Conservation (phyloP, 2,797 vertebrate species). For the Microcaecilia unicolor region DNA sequence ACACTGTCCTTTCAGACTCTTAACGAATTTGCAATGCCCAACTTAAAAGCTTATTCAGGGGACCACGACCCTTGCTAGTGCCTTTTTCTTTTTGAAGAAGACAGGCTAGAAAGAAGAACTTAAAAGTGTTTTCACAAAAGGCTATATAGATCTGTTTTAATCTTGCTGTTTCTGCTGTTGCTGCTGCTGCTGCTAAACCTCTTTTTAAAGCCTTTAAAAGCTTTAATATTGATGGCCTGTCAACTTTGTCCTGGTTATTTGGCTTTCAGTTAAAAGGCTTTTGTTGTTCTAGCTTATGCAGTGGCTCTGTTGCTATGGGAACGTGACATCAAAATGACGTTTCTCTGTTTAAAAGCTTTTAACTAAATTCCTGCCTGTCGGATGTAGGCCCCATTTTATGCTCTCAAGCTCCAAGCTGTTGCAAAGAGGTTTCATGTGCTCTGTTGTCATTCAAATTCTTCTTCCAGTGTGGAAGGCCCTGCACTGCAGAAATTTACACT, state of each 20-base stretch:
- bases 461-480: slow-evolving; percentile 41
- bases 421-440: slow-evolving; percentile 64
- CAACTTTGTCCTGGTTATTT: slow-evolving; percentile 75
- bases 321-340: slow-evolving; percentile 99
- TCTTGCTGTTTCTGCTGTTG: no score
- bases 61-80: slow-evolving; percentile 42
- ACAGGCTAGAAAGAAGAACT: slow-evolving; percentile 45
- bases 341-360: slow-evolving; percentile 99
- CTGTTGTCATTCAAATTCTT: slow-evolving; percentile 58
- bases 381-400: slow-evolving; percentile 98
- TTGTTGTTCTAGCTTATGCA: slow-evolving; percentile 82
- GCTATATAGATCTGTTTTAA: slow-evolving; percentile 36
- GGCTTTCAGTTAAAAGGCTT: slow-evolving; percentile 99
- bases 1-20: slow-evolving; percentile 39
- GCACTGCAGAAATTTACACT: slow-evolving; percentile 39
- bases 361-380: slow-evolving; percentile 96
- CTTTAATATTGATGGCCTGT: slow-evolving; percentile 83
- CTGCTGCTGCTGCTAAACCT: slow-evolving; percentile 45
- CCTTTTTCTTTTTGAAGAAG: slow-evolving; percentile 44
- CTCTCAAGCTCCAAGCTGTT: slow-evolving; percentile 67
- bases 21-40: slow-evolving; percentile 45
- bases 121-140: slow-evolving; percentile 45
- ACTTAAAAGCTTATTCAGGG: slow-evolving; percentile 53
- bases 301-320: slow-evolving; percentile 91
- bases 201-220: slow-evolving; percentile 63